Base-by-base conservation (phyloP, 2,113 vertebrate genomes). In the Archilochus colubris region DNA sequence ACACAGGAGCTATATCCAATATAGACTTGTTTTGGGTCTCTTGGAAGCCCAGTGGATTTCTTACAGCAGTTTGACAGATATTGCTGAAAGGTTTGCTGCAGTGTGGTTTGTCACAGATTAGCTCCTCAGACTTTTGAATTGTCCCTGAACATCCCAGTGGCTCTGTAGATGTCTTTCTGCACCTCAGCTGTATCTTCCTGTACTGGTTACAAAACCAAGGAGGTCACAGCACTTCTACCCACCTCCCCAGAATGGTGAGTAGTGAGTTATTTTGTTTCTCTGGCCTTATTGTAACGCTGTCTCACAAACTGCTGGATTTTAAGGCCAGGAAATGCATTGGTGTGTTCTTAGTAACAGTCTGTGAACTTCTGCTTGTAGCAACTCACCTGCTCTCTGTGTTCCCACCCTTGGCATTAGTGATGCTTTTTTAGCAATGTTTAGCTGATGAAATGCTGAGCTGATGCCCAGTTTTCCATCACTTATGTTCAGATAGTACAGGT, bases 401-500 rank as follows among this genome's bases (percentile, higher is more conserved):
- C 78, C 81, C 28, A 69, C 66, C 30, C 55, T 81, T 55, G 90
- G 86, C 70, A 84, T 93, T 94, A 92, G 36, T 22, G 72, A 44
- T 46, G 75, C 15, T 62, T 73, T 91, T 94, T 89, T 30, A 92
- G 85, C 92, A 92, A 91, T 40, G 63, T 43, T 55, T 83, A 92
- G 66, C 50, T 91, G 88, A 63, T 94, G 81, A 86, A 96, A 82
- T 7, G 44, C 58, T 75, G 53, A 89, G 61, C 66, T 57, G 57
- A 43, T 16, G 28, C 80, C 68, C 3, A 3, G 19, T 74, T 84
- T 95, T 73, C 82, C 58, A 82, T 95, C 95, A 88, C 84, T 95
- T 92, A 24, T n/a, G 55, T 93, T 97, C 93, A 82, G 86, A 92
- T 86, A 61, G 51, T 83, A 96, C 31, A 51, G 95, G 80, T 96